phyloP scores from a whole-genome alignment of 2,113 vertebrate species.

The Macquaria ambigua region DNA sequence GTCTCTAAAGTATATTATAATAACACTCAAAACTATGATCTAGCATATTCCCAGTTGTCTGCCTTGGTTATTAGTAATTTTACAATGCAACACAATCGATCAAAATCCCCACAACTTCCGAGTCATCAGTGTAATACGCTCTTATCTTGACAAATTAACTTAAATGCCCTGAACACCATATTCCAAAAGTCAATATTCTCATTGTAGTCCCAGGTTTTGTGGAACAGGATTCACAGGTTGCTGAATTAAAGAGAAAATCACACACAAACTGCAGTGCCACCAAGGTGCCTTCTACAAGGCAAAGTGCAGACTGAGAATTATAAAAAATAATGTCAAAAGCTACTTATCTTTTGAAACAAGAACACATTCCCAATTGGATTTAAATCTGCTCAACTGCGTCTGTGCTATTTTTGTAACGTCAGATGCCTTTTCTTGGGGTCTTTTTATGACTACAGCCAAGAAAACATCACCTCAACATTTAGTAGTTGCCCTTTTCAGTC shows the following conservation, averaged over 20 bases:
- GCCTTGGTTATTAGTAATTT: constrained; percentile 28
- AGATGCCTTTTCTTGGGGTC: constrained; percentile 35
- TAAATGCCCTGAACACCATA: constrained; percentile 74
- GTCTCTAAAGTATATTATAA: neutral
- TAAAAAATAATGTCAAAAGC: constrained; percentile 37
- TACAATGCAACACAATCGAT: constrained; percentile 28
- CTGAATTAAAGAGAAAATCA: constrained; percentile 53
- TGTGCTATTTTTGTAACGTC: constrained; percentile 11
- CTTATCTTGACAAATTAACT: constrained; percentile 44
- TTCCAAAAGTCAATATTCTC: constrained; percentile 39
- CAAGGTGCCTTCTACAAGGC: constrained; percentile 63
- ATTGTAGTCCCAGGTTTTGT: constrained; percentile 49
- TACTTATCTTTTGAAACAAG: constrained; percentile 29
- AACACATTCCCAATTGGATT: constrained; percentile 30
- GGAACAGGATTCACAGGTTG: constrained; percentile 75
- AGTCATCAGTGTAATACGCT: constrained; percentile 57
- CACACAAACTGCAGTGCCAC: constrained; percentile 78
- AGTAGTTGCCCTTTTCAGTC: constrained; percentile 29
- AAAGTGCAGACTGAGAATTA: constrained; percentile 75
- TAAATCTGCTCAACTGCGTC: constrained; percentile 35
- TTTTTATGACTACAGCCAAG: constrained; percentile 24
- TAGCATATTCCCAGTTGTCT: constrained; percentile 30
- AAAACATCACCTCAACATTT: constrained; percentile 28
- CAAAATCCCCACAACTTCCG: constrained; percentile 60
- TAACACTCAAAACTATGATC: constrained; percentile 15